Percentiles rank a stretch among this genome's conserved stretches.
Evolutionary conservation across 2,888 invertebrate genomes (phyloP).

Genomic region (Limnephilus lunatus): DNA sequence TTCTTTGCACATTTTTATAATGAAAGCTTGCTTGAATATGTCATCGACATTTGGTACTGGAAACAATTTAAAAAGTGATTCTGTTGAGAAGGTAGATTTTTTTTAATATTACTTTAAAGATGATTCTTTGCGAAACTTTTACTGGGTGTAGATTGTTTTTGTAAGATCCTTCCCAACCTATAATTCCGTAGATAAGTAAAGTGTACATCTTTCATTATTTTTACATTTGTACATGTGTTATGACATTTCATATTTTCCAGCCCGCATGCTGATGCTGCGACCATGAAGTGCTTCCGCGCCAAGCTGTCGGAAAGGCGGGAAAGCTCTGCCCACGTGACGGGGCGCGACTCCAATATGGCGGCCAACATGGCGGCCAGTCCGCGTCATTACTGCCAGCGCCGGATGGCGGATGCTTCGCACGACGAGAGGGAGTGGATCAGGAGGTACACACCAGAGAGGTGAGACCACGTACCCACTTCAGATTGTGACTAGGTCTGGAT

Average conservation of each 20-base stretch:
- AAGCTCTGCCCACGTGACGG: conserved; percentile 65
- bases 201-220: too few species aligned
- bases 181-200: too few species aligned
- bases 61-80: too few species aligned
- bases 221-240: too few species aligned
- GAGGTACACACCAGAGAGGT: conserved; percentile 64
- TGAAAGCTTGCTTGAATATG: too few species aligned
- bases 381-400: conserved; percentile 72
- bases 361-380: conserved; percentile 67
- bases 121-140: too few species aligned
- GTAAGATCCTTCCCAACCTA: too few species aligned
- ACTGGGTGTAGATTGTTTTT: too few species aligned
- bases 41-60: too few species aligned
- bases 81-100: too few species aligned
- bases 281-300: conserved; percentile 74
- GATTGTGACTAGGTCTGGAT: not conserved
- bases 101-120: too few species aligned
- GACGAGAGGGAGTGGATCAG: conserved; percentile 70
- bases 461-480: not conserved
- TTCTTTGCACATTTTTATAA: too few species aligned
- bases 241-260: not conserved
- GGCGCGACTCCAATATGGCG: conserved; percentile 60
- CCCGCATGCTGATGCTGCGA: not conserved
- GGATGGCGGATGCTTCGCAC: conserved; percentile 73
- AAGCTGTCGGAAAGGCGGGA: conserved; percentile 72